These are phyloP conservation scores for Chaunax sp. DNA, from an alignment of 2,797 vertebrate species.

Conservation along the genomic window DNA sequence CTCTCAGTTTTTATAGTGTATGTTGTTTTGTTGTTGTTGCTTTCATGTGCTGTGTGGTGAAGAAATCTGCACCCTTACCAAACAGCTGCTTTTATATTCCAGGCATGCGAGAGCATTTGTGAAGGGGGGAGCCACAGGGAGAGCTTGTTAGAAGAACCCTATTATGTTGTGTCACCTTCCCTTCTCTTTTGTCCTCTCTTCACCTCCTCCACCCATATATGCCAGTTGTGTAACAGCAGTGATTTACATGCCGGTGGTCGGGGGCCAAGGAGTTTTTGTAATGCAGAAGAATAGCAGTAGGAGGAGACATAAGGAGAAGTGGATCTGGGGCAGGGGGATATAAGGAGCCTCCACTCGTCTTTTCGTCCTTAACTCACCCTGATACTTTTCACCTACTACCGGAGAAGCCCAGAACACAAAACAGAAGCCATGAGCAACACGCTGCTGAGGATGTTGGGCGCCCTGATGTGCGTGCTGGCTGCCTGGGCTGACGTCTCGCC, in stretches of 20 bases:
- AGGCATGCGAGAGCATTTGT: conserved; percentile 32
- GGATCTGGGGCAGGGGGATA: conserved; percentile 56
- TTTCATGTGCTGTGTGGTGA: conserved; percentile 7
- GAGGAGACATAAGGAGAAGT: conserved; percentile 24
- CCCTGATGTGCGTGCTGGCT: conserved; percentile 77
- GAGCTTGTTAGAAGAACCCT: conserved; percentile 23
- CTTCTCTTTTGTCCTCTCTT: neutral
- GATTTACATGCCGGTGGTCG: conserved; percentile 53
- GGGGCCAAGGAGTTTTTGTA: conserved; percentile 52
- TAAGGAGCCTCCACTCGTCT: conserved; percentile 52
- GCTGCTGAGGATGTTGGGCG: conserved; percentile 73
- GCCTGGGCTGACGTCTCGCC: conserved; percentile 64
- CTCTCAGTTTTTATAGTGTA: neutral
- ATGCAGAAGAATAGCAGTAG: conserved; percentile 18
- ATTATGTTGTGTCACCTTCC: conserved; percentile 38
- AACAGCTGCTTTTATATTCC: conserved; percentile 48
- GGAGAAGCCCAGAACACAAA: conserved; percentile 13
- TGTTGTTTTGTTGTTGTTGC: neutral
- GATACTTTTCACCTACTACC: conserved; percentile 5
- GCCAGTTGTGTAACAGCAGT: conserved; percentile 70
- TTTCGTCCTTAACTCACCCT: neutral
- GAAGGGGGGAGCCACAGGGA: neutral
- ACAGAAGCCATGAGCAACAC: conserved; percentile 69
- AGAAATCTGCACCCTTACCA: conserved; percentile 32
- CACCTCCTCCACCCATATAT: conserved; percentile 34